These are phyloP conservation scores for Acipenser ruthenus DNA, from an alignment of 2,797 vertebrate genomes.

Conservation along the genomic window DNA sequence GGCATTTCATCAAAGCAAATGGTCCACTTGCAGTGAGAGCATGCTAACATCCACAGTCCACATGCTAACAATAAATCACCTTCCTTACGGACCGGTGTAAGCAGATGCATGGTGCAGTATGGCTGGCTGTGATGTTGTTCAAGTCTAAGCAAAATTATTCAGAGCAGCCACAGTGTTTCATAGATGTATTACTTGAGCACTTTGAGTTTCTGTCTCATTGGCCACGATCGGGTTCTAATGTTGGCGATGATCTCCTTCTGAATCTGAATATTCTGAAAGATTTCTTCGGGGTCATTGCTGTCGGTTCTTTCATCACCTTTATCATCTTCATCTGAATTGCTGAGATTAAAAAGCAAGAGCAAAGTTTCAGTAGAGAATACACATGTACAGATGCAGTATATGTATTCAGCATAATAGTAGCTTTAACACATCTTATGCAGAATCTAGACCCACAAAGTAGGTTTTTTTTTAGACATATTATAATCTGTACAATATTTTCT, in stretches of 20 bases:
- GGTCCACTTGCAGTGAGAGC: neutral
- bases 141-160: neutral
- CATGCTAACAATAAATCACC: neutral
- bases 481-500: no score
- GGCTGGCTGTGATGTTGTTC: neutral
- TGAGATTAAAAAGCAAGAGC: constrained; percentile 27
- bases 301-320: constrained; percentile 67
- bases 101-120: neutral
- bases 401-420: no score
- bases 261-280: constrained; percentile 95
- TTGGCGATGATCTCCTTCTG: constrained; percentile 93
- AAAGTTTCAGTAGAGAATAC: no score
- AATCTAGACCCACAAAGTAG: no score
- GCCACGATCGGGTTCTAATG: constrained; percentile 84
- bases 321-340: constrained; percentile 74
- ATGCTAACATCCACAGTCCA: neutral
- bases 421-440: no score
- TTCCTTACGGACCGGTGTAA: neutral
- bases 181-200: constrained; percentile 67
- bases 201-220: constrained; percentile 87
- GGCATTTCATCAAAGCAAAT: neutral
- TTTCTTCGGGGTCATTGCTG: constrained; percentile 82
- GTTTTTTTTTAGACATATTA: no score
- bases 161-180: neutral
- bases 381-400: neutral